Evolutionary conservation across 2,888 invertebrate species (phyloP).

Genomic region (Luperina testacea): DNA sequence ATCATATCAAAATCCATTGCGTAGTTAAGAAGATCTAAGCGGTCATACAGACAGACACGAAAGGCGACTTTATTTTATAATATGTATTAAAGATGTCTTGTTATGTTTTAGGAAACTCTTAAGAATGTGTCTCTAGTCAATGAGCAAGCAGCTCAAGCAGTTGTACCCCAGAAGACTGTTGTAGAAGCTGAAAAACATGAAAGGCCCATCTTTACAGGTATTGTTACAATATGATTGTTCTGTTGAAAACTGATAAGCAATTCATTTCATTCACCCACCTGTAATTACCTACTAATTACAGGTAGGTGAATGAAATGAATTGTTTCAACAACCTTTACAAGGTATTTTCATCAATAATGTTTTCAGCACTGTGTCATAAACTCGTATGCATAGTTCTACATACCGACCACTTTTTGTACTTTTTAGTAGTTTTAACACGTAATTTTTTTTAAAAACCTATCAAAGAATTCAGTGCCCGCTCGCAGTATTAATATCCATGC

Average conservation of each 20-base stretch:
- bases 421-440: too few relatives aligned
- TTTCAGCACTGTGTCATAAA: not conserved
- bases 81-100: slow-evolving; percentile 9
- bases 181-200: slow-evolving; percentile 74
- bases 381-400: not conserved
- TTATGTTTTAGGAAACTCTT: slow-evolving; percentile 74
- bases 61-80: not conserved
- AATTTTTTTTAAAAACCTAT: not conserved
- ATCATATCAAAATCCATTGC: not conserved
- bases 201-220: slow-evolving; percentile 82
- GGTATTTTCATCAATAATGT: not conserved
- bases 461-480: not conserved
- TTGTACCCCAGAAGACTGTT: slow-evolving; percentile 70
- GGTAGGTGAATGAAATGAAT: not conserved
- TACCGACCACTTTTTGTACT: not conserved
- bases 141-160: slow-evolving; percentile 69
- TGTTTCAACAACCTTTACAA: slow-evolving; percentile 18
- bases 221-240: slow-evolving; percentile 4
- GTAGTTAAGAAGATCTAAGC: not conserved
- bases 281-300: not conserved
- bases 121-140: slow-evolving; percentile 83
- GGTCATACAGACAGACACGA: not conserved
- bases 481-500: not conserved
- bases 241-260: slow-evolving; percentile 3
- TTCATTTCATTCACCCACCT: too few relatives aligned